A percentile compares a stretch with the other conserved stretches of the same genome.
Conservation (phyloP, 2,113 vertebrate genomes). For the Hystrix cristata region DNA sequence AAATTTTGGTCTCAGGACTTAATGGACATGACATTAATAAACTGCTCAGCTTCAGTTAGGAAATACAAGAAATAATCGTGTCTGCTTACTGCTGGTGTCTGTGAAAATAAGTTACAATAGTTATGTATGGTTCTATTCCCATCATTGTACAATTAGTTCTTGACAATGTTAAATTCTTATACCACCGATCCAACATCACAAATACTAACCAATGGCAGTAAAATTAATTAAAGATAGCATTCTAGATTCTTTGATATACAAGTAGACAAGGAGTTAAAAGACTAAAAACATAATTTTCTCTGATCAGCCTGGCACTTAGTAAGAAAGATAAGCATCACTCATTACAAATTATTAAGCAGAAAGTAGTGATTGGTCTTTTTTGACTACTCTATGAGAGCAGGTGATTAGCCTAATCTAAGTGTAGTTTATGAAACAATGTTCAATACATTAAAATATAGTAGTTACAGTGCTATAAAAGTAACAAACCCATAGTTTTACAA, state of each 20-base stretch:
- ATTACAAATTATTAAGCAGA: neutral
- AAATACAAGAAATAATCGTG: neutral
- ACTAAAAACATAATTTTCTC: neutral
- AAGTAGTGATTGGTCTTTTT: neutral
- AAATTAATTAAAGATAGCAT: neutral
- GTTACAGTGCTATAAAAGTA: neutral
- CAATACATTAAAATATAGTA: neutral
- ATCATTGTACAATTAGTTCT: neutral
- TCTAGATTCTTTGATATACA: neutral
- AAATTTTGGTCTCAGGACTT: neutral
- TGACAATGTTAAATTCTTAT: neutral
- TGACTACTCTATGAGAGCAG: too few relatives aligned
- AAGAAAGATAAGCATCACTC: neutral
- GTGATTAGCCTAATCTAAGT: neutral
- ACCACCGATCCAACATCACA: neutral
- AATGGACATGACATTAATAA: neutral
- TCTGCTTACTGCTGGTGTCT: neutral
- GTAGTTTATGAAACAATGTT: neutral
- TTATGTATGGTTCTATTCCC: neutral
- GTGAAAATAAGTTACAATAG: neutral
- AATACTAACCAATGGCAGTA: neutral
- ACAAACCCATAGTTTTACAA: neutral
- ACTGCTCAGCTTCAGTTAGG: neutral
- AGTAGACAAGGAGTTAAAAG: neutral
- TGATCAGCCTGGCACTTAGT: neutral